A percentile compares a stretch with the other conserved stretches of the same genome.
phyloP scores from a whole-genome alignment of 2,888 invertebrate species.

The Dilophus febrilis region DNA sequence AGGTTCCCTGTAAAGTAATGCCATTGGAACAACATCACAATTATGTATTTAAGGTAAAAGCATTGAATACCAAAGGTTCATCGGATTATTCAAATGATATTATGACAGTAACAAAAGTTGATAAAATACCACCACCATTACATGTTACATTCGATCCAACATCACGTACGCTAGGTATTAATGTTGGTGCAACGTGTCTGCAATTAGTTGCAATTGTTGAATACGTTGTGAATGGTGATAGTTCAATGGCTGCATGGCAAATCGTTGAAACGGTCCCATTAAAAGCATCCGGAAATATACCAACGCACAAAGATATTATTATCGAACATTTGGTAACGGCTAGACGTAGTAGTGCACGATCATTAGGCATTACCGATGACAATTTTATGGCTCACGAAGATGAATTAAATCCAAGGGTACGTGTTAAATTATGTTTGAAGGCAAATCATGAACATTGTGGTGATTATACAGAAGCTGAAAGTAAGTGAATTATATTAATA shows the following conservation, averaged over 20 bases:
- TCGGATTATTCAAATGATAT: slow-evolving; percentile 78
- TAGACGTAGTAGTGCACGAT: slow-evolving; percentile 33
- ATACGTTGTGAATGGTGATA: slow-evolving; percentile 41
- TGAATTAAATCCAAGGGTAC: slow-evolving; percentile 48
- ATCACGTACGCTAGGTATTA: slow-evolving; percentile 57
- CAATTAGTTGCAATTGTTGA: slow-evolving; percentile 62
- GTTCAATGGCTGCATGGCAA: slow-evolving; percentile 43
- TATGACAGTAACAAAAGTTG: slow-evolving; percentile 64
- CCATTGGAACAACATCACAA: slow-evolving; percentile 71
- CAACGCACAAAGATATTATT: slow-evolving; percentile 52
- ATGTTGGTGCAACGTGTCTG: slow-evolving; percentile 61
- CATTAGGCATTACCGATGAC: slow-evolving; percentile 33
- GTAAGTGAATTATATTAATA: slow-evolving; percentile 36
- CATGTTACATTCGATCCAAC: slow-evolving; percentile 70
- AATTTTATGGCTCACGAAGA: slow-evolving; percentile 40
- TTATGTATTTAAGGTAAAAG: slow-evolving; percentile 78
- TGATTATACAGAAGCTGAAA: slow-evolving; percentile 65
- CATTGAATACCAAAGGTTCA: slow-evolving; percentile 71
- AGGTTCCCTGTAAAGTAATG: slow-evolving; percentile 77
- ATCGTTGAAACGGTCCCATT: slow-evolving; percentile 55
- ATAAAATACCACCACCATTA: slow-evolving; percentile 62
- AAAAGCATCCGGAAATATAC: slow-evolving; percentile 49
- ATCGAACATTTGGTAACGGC: slow-evolving; percentile 41
- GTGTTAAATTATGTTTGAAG: slow-evolving; percentile 67
- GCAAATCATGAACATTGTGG: slow-evolving; percentile 70